Evolutionary conservation across 2,113 vertebrate genomes (phyloP).

Genomic region (Columbina picui): DNA sequence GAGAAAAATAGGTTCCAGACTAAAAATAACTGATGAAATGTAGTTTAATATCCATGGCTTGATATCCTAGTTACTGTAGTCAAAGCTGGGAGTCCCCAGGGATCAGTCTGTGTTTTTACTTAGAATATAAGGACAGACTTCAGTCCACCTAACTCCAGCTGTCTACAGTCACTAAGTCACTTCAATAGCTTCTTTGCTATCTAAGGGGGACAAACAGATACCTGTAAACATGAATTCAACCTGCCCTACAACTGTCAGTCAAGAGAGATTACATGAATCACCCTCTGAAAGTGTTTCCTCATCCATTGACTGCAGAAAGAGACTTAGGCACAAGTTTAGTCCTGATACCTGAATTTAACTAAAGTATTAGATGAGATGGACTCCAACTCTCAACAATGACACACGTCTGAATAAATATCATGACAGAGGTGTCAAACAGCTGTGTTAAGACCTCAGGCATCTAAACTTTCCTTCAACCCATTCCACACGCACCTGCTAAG

Average conservation of each 20-base stretch:
- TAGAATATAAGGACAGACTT: neutral
- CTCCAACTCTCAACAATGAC: rapidly evolving
- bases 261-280: neutral
- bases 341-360: neutral
- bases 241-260: neutral
- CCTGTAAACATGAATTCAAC: neutral
- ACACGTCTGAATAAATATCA: neutral
- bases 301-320: neutral
- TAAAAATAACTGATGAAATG: slow-evolving; percentile 8
- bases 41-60: neutral
- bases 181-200: neutral
- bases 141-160: neutral
- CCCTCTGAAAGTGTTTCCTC: neutral
- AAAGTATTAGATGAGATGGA: neutral
- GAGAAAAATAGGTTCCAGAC: neutral
- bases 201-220: neutral
- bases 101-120: neutral
- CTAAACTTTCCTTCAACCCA: neutral
- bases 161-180: neutral
- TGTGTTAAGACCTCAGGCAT: neutral
- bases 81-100: neutral
- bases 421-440: neutral
- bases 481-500: neutral
- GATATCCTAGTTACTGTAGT: neutral
- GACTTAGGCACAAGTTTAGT: neutral